Percentiles rank a stretch among this genome's conserved stretches.
phyloP scores from a whole-genome alignment of 2,888 invertebrate species.

The Horisme vitalbata region DNA sequence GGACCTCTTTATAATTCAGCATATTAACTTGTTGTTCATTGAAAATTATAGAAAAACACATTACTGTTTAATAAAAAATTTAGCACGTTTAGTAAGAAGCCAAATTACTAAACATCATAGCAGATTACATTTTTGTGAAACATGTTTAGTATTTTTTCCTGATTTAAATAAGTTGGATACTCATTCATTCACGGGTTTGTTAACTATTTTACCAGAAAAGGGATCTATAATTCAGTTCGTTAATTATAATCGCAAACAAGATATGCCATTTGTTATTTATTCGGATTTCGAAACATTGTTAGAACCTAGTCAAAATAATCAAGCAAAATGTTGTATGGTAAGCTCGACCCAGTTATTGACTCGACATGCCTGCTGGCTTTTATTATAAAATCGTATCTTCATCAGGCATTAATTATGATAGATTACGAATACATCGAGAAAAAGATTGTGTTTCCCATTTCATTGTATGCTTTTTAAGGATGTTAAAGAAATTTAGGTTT shows the following conservation, averaged over 20 bases:
- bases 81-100: neutral
- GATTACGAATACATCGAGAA: no score
- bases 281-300: conserved; percentile 6
- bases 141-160: conserved; percentile 4
- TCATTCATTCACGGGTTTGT: neutral
- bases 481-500: neutral
- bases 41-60: conserved; percentile 1
- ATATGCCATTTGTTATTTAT: neutral
- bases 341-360: no score
- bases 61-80: conserved; percentile 2
- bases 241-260: neutral
- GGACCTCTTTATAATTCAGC: no score
- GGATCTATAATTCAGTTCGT: conserved; percentile 3
- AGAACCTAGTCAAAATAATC: neutral
- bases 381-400: no score
- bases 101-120: conserved; percentile 5
- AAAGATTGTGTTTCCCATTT: neutral
- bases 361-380: no score
- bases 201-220: conserved; percentile 2
- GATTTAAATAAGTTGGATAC: neutral
- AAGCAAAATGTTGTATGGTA: neutral
- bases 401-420: no score
- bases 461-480: no score
- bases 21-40: neutral
- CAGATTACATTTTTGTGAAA: conserved; percentile 2